Conservation (phyloP, 1,140 invertebrate species). For the Battus philenor region DNA sequence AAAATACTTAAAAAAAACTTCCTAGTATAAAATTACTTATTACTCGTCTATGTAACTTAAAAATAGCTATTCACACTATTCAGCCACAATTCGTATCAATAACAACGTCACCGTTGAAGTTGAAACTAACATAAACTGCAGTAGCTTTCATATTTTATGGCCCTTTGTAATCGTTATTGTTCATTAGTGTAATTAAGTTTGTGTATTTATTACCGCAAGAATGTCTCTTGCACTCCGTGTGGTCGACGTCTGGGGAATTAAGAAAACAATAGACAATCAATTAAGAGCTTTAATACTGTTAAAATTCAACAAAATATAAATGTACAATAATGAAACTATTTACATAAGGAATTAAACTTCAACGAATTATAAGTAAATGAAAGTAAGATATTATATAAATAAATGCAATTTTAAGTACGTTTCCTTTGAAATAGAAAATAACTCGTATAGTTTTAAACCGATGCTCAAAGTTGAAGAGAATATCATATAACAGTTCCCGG, state of each 20-base stretch:
- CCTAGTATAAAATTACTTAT: too few relatives aligned
- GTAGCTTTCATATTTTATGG: neutral
- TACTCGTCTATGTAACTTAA: too few relatives aligned
- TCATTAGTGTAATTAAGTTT: conserved; percentile 7
- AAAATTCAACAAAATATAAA: conserved; percentile 70
- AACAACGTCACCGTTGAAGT: too few relatives aligned
- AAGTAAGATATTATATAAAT: conserved; percentile 23
- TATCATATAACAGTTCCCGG: neutral
- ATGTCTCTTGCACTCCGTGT: neutral
- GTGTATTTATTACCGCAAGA: conserved; percentile 7
- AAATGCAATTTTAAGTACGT: conserved; percentile 34
- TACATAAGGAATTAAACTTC: conserved; percentile 43
- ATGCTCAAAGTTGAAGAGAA: too few relatives aligned
- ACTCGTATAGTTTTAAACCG: neutral
- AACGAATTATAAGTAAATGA: conserved; percentile 38
- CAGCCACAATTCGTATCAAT: too few relatives aligned
- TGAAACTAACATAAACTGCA: neutral
- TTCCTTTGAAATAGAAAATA: neutral
- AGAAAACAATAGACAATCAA: conserved; percentile 23
- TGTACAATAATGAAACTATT: conserved; percentile 52
- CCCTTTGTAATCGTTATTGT: neutral
- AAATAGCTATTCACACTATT: too few relatives aligned
- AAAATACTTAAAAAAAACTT: too few relatives aligned
- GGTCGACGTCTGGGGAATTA: conserved; percentile 2
- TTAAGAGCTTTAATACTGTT: conserved; percentile 65